Conservation (phyloP, 2,797 vertebrate species). For the Sebastes paucispinis region DNA sequence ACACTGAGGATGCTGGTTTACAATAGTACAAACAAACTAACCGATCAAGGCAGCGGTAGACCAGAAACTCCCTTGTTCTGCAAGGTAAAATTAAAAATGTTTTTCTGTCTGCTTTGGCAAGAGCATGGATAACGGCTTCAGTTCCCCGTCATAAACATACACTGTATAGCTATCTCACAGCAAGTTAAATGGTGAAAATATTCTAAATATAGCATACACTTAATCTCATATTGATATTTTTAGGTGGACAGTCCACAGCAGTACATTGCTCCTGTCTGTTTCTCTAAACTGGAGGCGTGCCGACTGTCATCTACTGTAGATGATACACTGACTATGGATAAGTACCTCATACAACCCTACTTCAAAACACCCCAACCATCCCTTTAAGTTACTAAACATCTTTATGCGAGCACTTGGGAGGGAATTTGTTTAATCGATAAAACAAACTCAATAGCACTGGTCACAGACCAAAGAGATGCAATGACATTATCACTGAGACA, state of each 20-base stretch:
- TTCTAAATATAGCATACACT: no score
- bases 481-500: background rate
- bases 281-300: background rate
- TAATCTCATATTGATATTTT: background rate
- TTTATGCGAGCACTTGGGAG: conserved; percentile 1
- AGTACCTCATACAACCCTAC: background rate
- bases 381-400: background rate
- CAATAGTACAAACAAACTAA: background rate
- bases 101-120: no score
- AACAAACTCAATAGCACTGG: background rate
- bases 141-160: background rate
- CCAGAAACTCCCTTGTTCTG: background rate
- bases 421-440: background rate
- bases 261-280: background rate
- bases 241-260: background rate
- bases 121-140: background rate
- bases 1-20: background rate
- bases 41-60: background rate
- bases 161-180: no score
- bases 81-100: background rate
- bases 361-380: background rate
- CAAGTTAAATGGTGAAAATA: no score
- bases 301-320: background rate
- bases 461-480: background rate
- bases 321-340: background rate